A percentile compares a stretch with the other conserved stretches of the same genome.
Evolutionary conservation across 2,797 vertebrate species (phyloP).

Genomic region (Leptatherina wallacei): DNA sequence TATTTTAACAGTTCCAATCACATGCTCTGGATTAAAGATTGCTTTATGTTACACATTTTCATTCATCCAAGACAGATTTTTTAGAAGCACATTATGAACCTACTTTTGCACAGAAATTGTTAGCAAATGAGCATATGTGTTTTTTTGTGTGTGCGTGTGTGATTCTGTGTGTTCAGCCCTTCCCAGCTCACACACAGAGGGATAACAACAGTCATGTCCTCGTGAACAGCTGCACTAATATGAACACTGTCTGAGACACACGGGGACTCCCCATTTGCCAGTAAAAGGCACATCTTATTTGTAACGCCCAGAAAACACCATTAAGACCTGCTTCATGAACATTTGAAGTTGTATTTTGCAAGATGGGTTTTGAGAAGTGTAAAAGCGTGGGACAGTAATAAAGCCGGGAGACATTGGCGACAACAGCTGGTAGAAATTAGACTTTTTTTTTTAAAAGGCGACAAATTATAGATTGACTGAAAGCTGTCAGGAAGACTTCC

Average conservation of each 20-base stretch:
- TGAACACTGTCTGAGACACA: slow-evolving; percentile 74
- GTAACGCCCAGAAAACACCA: slow-evolving; percentile 48
- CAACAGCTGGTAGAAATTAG: slow-evolving; percentile 25
- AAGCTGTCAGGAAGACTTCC: slow-evolving; percentile 24
- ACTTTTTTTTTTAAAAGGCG: slow-evolving; percentile 2
- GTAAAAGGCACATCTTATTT: slow-evolving; percentile 63
- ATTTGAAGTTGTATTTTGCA: slow-evolving; percentile 16
- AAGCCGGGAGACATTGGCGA: slow-evolving; percentile 32
- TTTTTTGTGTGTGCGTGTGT: slow-evolving; percentile 42
- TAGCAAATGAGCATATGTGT: slow-evolving; percentile 42
- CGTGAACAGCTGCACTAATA: slow-evolving; percentile 84
- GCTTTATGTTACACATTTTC: not conserved
- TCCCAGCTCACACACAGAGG: slow-evolving; percentile 75
- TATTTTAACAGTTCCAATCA: not conserved
- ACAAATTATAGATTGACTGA: slow-evolving; percentile 12
- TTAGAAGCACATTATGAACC: no score
- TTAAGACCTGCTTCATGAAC: slow-evolving; percentile 22
- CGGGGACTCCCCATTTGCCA: slow-evolving; percentile 67
- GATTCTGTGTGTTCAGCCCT: slow-evolving; percentile 60
- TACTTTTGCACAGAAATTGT: slow-evolving; percentile 11
- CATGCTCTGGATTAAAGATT: not conserved
- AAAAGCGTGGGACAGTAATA: slow-evolving; percentile 41
- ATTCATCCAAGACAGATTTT: not conserved
- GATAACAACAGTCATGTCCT: slow-evolving; percentile 81
- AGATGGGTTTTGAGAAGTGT: slow-evolving; percentile 25